phyloP scores from a whole-genome alignment of 2,797 vertebrate genomes.

The Sebastes itinus region DNA sequence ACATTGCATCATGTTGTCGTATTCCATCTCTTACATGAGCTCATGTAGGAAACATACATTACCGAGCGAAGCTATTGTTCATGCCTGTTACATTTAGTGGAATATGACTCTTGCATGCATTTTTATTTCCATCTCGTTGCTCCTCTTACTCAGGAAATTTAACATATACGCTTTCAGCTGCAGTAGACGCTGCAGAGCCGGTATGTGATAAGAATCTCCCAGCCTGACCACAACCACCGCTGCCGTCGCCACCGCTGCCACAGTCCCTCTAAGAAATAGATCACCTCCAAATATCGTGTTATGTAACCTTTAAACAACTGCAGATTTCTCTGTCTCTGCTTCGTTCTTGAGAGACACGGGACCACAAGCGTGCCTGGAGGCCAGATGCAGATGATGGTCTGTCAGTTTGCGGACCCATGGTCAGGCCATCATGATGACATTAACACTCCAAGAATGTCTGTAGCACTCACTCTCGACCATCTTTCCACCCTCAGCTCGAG shows the following conservation, averaged over 20 bases:
- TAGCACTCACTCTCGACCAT: conserved; percentile 65
- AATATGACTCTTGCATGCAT: conserved; percentile 12
- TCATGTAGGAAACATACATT: conserved; percentile 1
- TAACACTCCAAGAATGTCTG: conserved; percentile 77
- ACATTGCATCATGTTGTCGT: conserved; percentile 27
- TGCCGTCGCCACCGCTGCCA: conserved; percentile 59
- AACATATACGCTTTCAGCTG: conserved; percentile 34
- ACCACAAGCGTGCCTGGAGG: conserved; percentile 77
- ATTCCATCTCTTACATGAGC: conserved; percentile 28
- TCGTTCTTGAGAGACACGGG: conserved; percentile 59
- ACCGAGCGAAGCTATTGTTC: neutral
- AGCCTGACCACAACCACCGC: conserved; percentile 56
- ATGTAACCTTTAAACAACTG: conserved; percentile 73
- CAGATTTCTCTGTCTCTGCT: conserved; percentile 60
- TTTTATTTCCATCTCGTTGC: conserved; percentile 20
- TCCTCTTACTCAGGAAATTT: conserved; percentile 18
- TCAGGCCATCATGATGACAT: conserved; percentile 72
- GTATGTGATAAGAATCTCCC: conserved; percentile 62
- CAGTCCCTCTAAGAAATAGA: conserved; percentile 63
- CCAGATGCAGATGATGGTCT: conserved; percentile 76
- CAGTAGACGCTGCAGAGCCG: conserved; percentile 35
- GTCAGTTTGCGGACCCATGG: conserved; percentile 75
- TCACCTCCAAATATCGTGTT: conserved; percentile 69
- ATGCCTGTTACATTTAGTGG: conserved; percentile 1
- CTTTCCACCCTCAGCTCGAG: conserved; percentile 70